phyloP scores from a whole-genome alignment of 2,113 vertebrate species.

The Turnix velox region DNA sequence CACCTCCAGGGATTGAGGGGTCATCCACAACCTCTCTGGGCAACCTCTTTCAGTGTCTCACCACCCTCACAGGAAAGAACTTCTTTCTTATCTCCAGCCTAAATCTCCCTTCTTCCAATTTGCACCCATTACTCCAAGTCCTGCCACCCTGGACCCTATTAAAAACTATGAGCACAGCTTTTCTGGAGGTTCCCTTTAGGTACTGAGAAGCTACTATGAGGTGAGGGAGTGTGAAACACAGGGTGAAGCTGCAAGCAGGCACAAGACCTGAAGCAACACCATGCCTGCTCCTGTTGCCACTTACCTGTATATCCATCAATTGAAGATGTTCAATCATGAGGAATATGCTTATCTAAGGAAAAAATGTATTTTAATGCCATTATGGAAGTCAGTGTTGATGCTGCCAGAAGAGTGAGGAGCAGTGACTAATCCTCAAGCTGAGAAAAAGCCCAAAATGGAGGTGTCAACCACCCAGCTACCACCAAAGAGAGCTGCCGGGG shows the following conservation, averaged over 20 bases:
- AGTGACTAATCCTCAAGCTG: slow-evolving; percentile 1
- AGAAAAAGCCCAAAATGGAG: background rate
- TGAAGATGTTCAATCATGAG: background rate
- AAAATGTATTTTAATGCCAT: background rate
- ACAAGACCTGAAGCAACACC: background rate
- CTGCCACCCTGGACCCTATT: too few species aligned
- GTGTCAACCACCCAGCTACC: background rate
- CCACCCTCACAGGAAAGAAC: too few species aligned
- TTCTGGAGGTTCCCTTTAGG: too few species aligned
- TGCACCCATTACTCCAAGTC: too few species aligned
- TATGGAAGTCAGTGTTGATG: background rate
- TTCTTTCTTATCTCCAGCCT: too few species aligned
- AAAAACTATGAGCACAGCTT: too few species aligned
- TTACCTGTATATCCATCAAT: background rate
- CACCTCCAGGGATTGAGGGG: too few species aligned
- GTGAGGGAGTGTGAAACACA: background rate
- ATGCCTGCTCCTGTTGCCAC: background rate
- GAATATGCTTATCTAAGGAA: background rate
- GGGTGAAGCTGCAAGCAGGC: background rate
- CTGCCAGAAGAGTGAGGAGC: background rate
- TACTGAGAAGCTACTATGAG: too few species aligned
- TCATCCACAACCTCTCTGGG: too few species aligned
- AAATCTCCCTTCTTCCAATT: too few species aligned
- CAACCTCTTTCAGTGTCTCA: too few species aligned
- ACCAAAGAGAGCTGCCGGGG: background rate